Evolutionary conservation across 1,140 invertebrate species (phyloP).

Genomic region (Drosophila saltans): DNA sequence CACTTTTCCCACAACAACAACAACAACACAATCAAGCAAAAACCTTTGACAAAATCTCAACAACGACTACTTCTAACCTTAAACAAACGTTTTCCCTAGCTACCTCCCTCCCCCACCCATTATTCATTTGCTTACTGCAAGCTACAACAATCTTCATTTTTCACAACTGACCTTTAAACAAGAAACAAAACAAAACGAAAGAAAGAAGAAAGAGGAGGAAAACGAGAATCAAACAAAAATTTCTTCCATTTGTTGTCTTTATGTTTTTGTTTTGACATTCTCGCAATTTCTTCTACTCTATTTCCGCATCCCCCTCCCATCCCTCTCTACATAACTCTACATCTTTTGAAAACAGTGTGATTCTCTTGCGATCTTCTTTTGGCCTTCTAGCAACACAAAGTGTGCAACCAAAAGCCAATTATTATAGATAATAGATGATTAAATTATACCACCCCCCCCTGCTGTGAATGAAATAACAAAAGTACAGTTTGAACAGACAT

Average conservation of each 20-base stretch:
- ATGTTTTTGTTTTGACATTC: neutral
- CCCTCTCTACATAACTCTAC: neutral
- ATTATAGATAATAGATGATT: constrained; percentile 40
- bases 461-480: constrained; percentile 18
- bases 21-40: constrained; percentile 35
- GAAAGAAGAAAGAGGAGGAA: neutral
- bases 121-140: neutral
- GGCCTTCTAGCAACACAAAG: constrained; percentile 9
- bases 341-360: constrained; percentile 4
- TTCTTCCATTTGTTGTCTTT: neutral
- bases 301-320: neutral
- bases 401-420: constrained; percentile 16
- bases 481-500: neutral
- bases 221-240: neutral
- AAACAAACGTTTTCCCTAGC: neutral
- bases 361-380: constrained; percentile 13
- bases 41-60: constrained; percentile 56
- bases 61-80: constrained; percentile 27
- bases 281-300: neutral
- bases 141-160: neutral
- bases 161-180: neutral
- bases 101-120: neutral
- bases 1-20: neutral
- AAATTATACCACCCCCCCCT: constrained; percentile 10
- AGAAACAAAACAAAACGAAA: neutral